phyloP scores from a whole-genome alignment of 2,113 vertebrate species.

The Rhinopithecus roxellana region DNA sequence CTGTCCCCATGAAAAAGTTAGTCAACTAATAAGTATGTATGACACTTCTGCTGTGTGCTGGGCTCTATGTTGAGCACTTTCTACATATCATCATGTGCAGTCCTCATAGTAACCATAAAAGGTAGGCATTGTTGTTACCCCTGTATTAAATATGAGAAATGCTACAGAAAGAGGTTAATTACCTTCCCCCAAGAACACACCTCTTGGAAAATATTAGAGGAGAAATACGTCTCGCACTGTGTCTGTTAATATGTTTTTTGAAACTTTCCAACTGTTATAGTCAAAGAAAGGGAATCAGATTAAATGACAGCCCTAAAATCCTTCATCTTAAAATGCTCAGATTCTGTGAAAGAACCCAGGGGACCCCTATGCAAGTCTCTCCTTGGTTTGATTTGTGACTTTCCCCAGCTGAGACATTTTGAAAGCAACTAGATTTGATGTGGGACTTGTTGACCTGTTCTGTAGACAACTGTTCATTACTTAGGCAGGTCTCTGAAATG shows the following conservation, averaged over 20 bases:
- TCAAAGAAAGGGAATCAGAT: background rate
- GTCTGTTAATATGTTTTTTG: background rate
- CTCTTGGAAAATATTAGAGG: background rate
- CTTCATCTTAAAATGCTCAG: background rate
- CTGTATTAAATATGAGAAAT: background rate
- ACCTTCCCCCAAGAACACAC: background rate
- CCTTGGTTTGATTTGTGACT: background rate
- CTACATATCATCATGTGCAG: rapidly evolving
- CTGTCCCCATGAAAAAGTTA: background rate
- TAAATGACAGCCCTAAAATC: background rate
- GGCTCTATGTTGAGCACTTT: background rate
- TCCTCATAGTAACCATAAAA: background rate
- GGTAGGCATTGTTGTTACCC: background rate
- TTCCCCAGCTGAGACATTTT: background rate
- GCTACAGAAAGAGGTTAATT: background rate
- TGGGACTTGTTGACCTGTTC: background rate
- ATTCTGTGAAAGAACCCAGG: background rate
- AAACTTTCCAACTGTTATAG: background rate
- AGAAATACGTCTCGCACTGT: background rate
- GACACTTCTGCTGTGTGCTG: background rate
- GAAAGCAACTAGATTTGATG: background rate
- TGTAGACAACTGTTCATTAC: background rate
- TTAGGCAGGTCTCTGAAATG: background rate
- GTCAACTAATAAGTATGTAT: background rate
- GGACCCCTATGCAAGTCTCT: rapidly evolving